Conservation (phyloP, 35 echinoderm and acorn worm species). For the Nesometra sesokonis region DNA sequence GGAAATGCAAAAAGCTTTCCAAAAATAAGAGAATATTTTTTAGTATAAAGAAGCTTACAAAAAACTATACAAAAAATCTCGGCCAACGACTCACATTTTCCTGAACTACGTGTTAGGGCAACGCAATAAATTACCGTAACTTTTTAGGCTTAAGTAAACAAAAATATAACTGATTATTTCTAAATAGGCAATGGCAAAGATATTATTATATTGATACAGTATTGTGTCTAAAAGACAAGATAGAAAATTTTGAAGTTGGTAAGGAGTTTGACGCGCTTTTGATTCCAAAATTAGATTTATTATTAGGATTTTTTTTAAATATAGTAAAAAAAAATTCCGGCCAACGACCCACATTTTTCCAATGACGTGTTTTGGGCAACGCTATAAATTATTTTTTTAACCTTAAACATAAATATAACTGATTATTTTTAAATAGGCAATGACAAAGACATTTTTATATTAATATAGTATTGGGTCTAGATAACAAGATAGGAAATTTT, state of each 20-base stretch:
- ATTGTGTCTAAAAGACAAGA: constrained; percentile 37
- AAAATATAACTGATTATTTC: background rate
- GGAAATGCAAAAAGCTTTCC: too few species aligned
- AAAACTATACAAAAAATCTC: too few species aligned
- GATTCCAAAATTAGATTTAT: too few species aligned
- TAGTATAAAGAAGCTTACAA: too few species aligned
- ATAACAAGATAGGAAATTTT: constrained; percentile 61
- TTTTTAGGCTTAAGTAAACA: background rate
- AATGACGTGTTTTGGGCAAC: background rate
- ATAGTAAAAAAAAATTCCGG: too few species aligned
- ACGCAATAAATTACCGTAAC: background rate
- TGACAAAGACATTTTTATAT: background rate
- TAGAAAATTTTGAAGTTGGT: constrained; percentile 75
- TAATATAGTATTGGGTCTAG: constrained; percentile 40
- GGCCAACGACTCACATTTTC: too few species aligned
- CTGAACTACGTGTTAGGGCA: background rate
- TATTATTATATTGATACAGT: constrained; percentile 9
- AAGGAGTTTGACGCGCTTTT: constrained; percentile 76
- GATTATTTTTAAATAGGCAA: background rate
- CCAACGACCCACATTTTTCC: too few species aligned
- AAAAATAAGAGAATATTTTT: too few species aligned
- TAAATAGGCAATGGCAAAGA: background rate
- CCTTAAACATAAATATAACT: background rate
- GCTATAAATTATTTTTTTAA: background rate
- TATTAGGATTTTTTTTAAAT: too few species aligned